Base-by-base conservation (phyloP, 2,113 vertebrate genomes). In the Zeus faber region DNA sequence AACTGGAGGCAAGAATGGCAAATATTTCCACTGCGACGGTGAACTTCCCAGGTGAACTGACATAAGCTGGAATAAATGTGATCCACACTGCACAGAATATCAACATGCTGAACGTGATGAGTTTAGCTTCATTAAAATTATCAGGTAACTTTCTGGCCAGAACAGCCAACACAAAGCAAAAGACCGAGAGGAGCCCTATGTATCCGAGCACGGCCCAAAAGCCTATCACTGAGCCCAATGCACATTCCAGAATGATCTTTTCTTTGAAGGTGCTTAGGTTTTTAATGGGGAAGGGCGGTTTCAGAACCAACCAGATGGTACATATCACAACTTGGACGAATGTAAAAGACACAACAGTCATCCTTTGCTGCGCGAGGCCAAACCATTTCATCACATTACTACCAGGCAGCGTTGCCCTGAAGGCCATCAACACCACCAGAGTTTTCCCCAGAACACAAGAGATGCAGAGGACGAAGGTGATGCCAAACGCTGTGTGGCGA, bases 31-130 rank as follows among this genome's bases (percentile, higher is more conserved):
- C 84, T 51, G 79, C 86, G 16, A 88, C 86, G 6, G 78, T 80
- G 3, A 83, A 87, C 49, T 85, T 88, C 4, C 86, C 83, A 51
- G 86, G 86, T 29, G 86, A 88, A 47, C 84, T 88, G 66, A 88
- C 69, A 76, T 88, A 88, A 10, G 83, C 83, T 56, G 85, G 83
- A 22, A 86, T 77, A 54, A 85, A 86, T 1, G 80, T 74, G 53
- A 82, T 70, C 84, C 83, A 85, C 0, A 85, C 76, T 22, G 80
- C 78, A 80, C 76, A 82, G 53, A 83, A 79, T 74, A 79, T 74
- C 1, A 79, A 51, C 71, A 79, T 74, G 48, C 76, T 82, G 62
- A 84, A 84, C 17, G 79, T 84, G 50, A 84, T 82, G 1, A 80
- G 66, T 27, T 81, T 84, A n/a, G 64, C 62, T 65, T 85, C 74